Evolutionary conservation across 2,113 vertebrate genomes (phyloP).

Genomic region (Cyanocitta stelleri): DNA sequence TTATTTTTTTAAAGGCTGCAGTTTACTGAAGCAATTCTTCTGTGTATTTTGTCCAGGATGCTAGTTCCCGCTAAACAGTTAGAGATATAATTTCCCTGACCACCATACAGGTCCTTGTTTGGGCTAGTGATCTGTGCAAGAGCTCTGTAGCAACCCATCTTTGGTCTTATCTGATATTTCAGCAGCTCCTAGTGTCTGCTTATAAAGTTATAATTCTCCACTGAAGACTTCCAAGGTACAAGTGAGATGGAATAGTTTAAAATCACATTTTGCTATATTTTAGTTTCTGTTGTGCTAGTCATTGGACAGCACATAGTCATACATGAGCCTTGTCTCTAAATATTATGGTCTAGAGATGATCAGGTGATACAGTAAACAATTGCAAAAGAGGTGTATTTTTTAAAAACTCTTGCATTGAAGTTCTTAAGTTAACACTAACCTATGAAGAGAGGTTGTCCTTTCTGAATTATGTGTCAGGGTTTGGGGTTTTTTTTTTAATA

Average conservation of each 20-base stretch:
- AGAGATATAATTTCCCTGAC: not conserved
- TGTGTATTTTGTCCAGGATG: not conserved
- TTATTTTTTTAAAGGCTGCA: not conserved
- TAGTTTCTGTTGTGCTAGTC: not conserved
- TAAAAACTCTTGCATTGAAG: not conserved
- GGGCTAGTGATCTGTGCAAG: not conserved
- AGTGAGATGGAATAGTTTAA: not conserved
- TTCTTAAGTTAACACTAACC: not conserved
- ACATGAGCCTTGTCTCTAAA: not conserved
- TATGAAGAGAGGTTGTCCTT: not conserved
- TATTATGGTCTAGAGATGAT: not conserved
- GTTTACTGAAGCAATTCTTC: not conserved
- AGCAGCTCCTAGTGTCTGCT: not conserved
- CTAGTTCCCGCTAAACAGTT: not conserved
- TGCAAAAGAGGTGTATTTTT: not conserved
- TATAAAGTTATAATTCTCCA: not conserved
- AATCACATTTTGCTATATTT: not conserved
- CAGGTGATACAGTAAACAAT: not conserved
- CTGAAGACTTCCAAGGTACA: not conserved
- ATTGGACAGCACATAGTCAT: not conserved
- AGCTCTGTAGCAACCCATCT: not conserved
- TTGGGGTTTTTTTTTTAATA: not conserved
- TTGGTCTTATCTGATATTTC: not conserved
- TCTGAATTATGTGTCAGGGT: not conserved
- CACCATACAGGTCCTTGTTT: not conserved